Base-by-base conservation (phyloP, 2,113 vertebrate genomes). In the Cacatua alba region DNA sequence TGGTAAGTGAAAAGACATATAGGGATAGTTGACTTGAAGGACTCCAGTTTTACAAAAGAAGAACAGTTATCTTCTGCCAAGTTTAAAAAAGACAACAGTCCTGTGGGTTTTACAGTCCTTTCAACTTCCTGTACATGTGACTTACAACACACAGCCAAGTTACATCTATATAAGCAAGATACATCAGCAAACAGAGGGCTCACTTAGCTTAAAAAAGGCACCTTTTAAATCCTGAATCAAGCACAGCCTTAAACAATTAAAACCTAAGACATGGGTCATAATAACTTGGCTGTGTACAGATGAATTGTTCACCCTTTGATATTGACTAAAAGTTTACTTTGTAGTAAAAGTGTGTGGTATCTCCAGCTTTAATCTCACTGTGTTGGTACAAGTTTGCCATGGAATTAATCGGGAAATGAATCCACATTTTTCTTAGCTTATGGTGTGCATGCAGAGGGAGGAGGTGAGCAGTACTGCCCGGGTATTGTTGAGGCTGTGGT, bases 51-150 rank as follows among this genome's bases (percentile, higher is more conserved):
- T n/a, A 39, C 75, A 37, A 35, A 44, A 77, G 81, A 85, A 59
- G 5, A 88, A 20, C 77, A 91, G 33, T 46, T 21, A 2, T 63
- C 16, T 92, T 78, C 49, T 81, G 80, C 68, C 88, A 78, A 83
- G 29, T 67, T 55, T 5, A 33, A n/a, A 52, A n/a, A 68, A 37
- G 63, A 39, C 17, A 35, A 53, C 10, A n/a, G 7, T 13, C 31
- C 39, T 90, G 85, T 6, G 92, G 88, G 55, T 93, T 94, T 92
- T 83, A 26, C 18, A 90, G 65, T 8, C 57, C 79, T 85, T 48
- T 79, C 63, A 52, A 43, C 68, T 95, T 97, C 95, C 95, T 94
- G 88, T 51, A 4, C 85, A 41, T 6, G 92, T 94, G 95, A 92
- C 91, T 86, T 44, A 21, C 31, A 75, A 1, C 26, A 1, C 26